Base-by-base conservation (phyloP, 2,888 invertebrate species). In the Protodeltote pygarga region DNA sequence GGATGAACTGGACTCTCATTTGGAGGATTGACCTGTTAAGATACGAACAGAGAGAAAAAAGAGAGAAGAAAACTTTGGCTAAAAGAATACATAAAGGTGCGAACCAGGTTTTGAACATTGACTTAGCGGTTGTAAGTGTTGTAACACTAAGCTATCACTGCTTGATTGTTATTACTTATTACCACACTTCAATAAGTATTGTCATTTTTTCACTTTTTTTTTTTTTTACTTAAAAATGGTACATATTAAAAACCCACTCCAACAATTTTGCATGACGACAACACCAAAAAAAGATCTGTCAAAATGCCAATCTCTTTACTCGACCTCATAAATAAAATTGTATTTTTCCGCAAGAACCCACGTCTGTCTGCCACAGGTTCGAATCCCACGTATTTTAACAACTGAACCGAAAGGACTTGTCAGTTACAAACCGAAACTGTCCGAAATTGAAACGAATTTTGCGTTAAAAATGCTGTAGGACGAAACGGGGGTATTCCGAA, bases 371-470 rank as follows among this genome's bases (percentile, higher is more conserved):
- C 5, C 9, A 48, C 69, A 72, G 60, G 20, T 24, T 19, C 44
- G 10, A 40, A 62, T 60, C 81, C 80, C 72, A 81, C 81, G 78
- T 73, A 75, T 70, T 78, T 78, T 61, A 75, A 75, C 70, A 58
- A 64, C 40, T 65, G 72, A 65, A 59, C 74, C 79, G 73, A 64
- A 41, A 54, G 25, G n/a, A 33, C 41, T 59, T 71, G 79, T 77
- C 79, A 79, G 37, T 42, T 24, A 38, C 77, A 75, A 58, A 64
- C 54, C 48, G 41, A 65, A 69, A 52, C 53, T 53, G 45, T 49
- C 40, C 40, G 37, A 58, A n/a, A n/a, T n/a, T 48, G 37, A 57
- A 54, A 57, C n/a, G n/a, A 51, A 50, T 44, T 35, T 32, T 8
- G 11, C 25, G 25, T 25, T 48, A 25, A 49, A 42, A 42, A 24